Percentiles rank a stretch among this genome's conserved stretches.
These are phyloP conservation scores for Atlantisia rogersi DNA, from an alignment of 2,113 vertebrate species.

Conservation along the genomic window DNA sequence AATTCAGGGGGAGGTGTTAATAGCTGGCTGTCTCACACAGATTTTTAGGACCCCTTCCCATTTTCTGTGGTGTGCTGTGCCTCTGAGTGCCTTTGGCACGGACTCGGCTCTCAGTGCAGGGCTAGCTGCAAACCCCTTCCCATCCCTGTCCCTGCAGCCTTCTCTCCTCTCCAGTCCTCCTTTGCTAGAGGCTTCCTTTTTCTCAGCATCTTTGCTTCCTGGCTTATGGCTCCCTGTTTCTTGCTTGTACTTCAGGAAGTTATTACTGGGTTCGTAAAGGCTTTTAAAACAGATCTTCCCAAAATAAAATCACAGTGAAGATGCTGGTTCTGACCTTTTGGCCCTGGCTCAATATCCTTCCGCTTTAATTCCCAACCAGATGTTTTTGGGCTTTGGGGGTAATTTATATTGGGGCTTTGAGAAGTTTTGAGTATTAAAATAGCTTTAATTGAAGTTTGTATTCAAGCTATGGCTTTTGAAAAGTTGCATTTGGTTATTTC, in stretches of 20 bases:
- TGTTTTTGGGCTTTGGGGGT: not conserved
- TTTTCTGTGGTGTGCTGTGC: accelerated
- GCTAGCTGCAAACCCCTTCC: not conserved
- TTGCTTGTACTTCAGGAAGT: not conserved
- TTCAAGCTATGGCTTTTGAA: not conserved
- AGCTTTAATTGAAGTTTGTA: not conserved
- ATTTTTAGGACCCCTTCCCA: not conserved
- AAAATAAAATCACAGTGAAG: not conserved
- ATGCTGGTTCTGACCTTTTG: not conserved
- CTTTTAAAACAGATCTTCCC: not conserved
- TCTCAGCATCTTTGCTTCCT: not conserved
- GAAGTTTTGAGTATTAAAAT: not conserved
- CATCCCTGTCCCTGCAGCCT: not conserved
- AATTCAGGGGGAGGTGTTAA: not conserved
- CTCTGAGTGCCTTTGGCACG: not conserved
- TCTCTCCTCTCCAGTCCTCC: not conserved
- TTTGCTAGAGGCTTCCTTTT: not conserved
- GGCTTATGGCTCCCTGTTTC: not conserved
- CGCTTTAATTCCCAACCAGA: not conserved
- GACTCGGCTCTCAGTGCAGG: not conserved
- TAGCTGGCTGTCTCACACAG: not conserved
- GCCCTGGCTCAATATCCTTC: not conserved
- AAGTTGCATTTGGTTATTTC: not conserved
- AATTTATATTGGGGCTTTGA: not conserved
- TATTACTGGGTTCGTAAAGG: not conserved